Conservation (phyloP, 1,140 invertebrate genomes). For the Caenorhabditis remanei region DNA sequence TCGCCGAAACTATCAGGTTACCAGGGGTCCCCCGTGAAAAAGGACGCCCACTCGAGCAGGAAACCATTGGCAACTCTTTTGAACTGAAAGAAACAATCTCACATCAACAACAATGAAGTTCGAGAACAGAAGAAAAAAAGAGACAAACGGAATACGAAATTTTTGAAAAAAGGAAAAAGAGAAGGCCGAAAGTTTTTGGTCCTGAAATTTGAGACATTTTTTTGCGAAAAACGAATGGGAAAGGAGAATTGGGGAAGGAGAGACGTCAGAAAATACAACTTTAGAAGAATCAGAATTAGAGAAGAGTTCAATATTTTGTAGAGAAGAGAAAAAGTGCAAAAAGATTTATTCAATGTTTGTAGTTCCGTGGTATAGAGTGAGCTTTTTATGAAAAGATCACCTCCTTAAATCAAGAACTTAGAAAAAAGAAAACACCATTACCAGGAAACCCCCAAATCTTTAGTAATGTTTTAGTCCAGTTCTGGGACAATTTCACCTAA, state of each 20-base stretch:
- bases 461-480: no score
- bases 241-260: neutral
- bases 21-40: neutral
- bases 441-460: no score
- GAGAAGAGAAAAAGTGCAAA: no score
- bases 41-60: neutral
- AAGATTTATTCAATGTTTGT: no score
- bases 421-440: no score
- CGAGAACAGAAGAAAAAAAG: neutral
- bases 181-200: neutral
- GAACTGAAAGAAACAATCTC: neutral
- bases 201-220: constrained; percentile 17
- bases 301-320: no score
- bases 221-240: neutral
- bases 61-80: neutral
- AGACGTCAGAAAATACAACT: no score
- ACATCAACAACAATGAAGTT: constrained; percentile 5
- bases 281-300: no score
- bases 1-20: neutral
- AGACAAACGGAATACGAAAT: neutral
- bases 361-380: no score
- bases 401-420: no score
- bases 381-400: no score
- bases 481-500: no score
- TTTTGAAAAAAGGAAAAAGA: neutral